Conservation (phyloP, 2,888 invertebrate species). For the Hyposoter dolosus region DNA sequence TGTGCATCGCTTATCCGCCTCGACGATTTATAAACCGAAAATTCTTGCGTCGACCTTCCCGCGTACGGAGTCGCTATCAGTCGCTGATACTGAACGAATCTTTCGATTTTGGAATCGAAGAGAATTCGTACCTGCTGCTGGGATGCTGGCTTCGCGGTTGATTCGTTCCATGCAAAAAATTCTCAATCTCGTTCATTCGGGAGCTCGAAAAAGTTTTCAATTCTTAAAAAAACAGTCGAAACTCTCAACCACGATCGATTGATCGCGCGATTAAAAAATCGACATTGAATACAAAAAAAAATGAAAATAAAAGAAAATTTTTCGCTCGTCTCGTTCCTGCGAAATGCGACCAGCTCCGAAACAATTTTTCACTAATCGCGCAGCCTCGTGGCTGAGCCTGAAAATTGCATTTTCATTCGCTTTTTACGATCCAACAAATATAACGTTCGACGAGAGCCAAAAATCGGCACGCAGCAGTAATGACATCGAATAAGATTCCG, state of each 20-base stretch:
- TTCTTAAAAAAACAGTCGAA: background rate
- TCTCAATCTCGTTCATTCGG: background rate
- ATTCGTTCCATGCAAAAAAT: background rate
- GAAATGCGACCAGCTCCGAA: background rate
- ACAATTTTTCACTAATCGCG: conserved; percentile 3
- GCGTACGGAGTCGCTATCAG: background rate
- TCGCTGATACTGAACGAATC: background rate
- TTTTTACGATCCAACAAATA: background rate
- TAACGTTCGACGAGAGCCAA: conserved; percentile 28
- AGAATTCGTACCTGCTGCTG: background rate
- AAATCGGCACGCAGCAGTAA: background rate
- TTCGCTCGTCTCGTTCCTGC: background rate
- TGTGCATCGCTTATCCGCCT: background rate
- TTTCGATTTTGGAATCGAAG: background rate
- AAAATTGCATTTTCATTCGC: background rate
- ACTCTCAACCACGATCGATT: background rate
- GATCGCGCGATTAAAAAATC: background rate
- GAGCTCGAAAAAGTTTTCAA: background rate
- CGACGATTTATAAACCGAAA: background rate
- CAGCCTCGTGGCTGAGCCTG: background rate
- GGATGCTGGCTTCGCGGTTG: background rate
- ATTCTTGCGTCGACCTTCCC: background rate
- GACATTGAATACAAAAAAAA: background rate
- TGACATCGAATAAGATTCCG: background rate
- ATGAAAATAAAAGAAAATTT: background rate